Conservation (phyloP, 2,888 invertebrate genomes). For the Leptinotarsa rubiginosa region DNA sequence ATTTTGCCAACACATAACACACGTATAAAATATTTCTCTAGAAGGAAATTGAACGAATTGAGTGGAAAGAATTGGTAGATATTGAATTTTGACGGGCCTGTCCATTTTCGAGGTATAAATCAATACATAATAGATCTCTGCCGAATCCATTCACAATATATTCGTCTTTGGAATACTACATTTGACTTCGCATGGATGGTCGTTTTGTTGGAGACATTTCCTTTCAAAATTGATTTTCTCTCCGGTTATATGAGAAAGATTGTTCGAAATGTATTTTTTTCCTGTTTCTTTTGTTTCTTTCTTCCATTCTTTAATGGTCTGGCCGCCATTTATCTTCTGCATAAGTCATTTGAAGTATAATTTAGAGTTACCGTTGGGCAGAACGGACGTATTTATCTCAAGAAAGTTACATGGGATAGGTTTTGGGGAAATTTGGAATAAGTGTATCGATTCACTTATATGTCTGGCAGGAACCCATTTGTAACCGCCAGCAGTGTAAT, state of each 20-base stretch:
- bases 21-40: not conserved
- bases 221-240: not conserved
- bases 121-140: not conserved
- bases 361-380: too few relatives aligned
- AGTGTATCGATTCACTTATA: too few relatives aligned
- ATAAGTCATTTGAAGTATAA: too few relatives aligned
- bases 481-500: too few relatives aligned
- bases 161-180: not conserved
- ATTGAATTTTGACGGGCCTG: not conserved
- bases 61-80: not conserved
- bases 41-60: not conserved
- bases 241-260: not conserved
- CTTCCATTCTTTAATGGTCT: not conserved
- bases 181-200: not conserved
- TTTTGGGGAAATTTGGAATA: too few relatives aligned
- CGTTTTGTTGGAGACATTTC: conserved; percentile 5
- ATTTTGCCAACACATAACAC: not conserved
- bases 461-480: too few relatives aligned
- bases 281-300: not conserved
- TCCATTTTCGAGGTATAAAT: not conserved
- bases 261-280: not conserved
- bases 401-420: too few relatives aligned
- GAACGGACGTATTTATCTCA: too few relatives aligned
- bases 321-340: too few relatives aligned
- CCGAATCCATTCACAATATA: not conserved